Percentiles rank a stretch among this genome's conserved stretches.
These are phyloP conservation scores for Drosophila quadrilineata DNA, from an alignment of 1,140 invertebrate species.

Conservation along the genomic window DNA sequence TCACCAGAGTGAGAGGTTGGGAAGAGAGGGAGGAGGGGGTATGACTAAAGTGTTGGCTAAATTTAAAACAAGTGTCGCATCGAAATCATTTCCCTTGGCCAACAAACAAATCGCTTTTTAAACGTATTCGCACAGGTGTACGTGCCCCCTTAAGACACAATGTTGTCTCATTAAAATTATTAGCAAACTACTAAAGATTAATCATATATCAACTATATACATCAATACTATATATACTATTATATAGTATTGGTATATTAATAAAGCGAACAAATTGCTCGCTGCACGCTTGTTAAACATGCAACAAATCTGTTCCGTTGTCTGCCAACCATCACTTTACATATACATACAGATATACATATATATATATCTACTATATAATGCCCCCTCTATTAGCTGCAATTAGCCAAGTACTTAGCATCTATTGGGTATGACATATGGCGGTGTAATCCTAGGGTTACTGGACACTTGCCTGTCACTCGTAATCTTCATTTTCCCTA, in stretches of 20 bases:
- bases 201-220: background rate
- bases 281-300: constrained; percentile 38
- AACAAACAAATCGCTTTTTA: constrained; percentile 75
- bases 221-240: too few relatives aligned
- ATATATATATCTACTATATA: background rate
- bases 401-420: too few relatives aligned
- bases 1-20: background rate
- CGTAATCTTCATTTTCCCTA: too few relatives aligned
- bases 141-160: too few relatives aligned
- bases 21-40: background rate
- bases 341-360: constrained; percentile 7
- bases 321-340: constrained; percentile 24
- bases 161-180: constrained; percentile 76
- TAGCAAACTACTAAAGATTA: constrained; percentile 50
- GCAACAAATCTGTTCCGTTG: constrained; percentile 5
- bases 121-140: constrained; percentile 75
- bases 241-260: constrained; percentile 3
- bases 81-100: too few relatives aligned
- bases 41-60: constrained; percentile 50
- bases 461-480: too few relatives aligned
- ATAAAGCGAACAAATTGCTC: constrained; percentile 19
- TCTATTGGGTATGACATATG: too few relatives aligned
- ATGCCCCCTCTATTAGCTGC: too few relatives aligned
- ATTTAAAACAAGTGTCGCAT: constrained; percentile 62
- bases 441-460: too few relatives aligned